phyloP scores from a whole-genome alignment of 2,888 invertebrate genomes.

The Pammene fasciana region DNA sequence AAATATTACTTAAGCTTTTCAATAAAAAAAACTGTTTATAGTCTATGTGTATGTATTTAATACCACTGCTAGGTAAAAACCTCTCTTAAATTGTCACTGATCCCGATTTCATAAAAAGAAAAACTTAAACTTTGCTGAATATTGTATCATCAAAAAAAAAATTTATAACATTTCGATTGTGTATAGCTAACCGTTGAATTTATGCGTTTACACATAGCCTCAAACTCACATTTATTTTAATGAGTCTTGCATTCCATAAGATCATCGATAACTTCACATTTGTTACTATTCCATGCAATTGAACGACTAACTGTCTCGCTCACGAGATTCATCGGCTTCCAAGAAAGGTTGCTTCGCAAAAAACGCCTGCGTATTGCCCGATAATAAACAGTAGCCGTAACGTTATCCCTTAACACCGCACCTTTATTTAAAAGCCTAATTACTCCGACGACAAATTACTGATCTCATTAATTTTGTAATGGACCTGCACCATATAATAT shows the following conservation, averaged over 20 bases:
- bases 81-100: too few relatives aligned
- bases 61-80: too few relatives aligned
- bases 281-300: neutral
- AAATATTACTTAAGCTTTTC: neutral
- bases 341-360: conserved; percentile 19
- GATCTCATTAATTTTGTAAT: conserved; percentile 45
- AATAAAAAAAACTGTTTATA: neutral
- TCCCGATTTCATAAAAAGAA: too few relatives aligned
- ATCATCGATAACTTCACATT: conserved; percentile 1
- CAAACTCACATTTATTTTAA: conserved; percentile 1
- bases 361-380: conserved; percentile 19
- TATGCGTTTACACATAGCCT: too few relatives aligned
- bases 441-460: conserved; percentile 46
- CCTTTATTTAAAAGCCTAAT: conserved; percentile 46
- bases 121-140: too few relatives aligned
- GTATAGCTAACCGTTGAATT: too few relatives aligned
- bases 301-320: conserved; percentile 10
- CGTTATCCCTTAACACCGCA: conserved; percentile 33
- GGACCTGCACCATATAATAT: conserved; percentile 43
- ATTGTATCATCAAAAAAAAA: too few relatives aligned
- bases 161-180: too few relatives aligned
- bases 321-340: conserved; percentile 1
- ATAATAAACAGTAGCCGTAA: conserved; percentile 39
- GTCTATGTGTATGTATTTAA: neutral
- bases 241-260: neutral